Conservation (phyloP, 2,113 vertebrate species). For the Ploceus nigricollis region DNA sequence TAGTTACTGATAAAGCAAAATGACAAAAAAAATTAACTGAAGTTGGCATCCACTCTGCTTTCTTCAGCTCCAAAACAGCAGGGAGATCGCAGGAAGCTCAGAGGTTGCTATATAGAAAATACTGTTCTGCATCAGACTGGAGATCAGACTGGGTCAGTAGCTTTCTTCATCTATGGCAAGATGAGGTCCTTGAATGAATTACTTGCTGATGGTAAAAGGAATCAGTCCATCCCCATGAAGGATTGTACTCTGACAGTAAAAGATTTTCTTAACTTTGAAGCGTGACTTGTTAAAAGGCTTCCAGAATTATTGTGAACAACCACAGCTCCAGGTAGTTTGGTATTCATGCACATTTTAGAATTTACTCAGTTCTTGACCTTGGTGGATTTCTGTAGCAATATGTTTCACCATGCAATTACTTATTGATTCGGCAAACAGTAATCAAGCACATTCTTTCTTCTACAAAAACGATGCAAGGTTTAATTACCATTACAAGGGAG, state of each 20-base stretch:
- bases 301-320: not conserved
- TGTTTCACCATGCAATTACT: slow-evolving; percentile 10
- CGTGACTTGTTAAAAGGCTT: not conserved
- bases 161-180: not conserved
- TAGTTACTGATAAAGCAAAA: not conserved
- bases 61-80: not conserved
- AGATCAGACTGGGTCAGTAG: not conserved
- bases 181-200: not conserved
- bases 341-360: not conserved
- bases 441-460: not conserved
- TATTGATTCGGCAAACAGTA: slow-evolving; percentile 5
- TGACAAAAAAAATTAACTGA: not conserved
- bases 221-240: not conserved
- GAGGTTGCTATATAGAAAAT: not conserved
- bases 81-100: not conserved
- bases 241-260: not conserved
- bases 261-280: not conserved
- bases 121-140: not conserved
- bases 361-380: not conserved
- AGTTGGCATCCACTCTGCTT: not conserved
- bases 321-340: not conserved
- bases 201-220: not conserved
- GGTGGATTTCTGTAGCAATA: not conserved
- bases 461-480: not conserved
- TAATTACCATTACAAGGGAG: not conserved